Conservation (phyloP, 2,888 invertebrate genomes). For the Neoscelio sp. region DNA sequence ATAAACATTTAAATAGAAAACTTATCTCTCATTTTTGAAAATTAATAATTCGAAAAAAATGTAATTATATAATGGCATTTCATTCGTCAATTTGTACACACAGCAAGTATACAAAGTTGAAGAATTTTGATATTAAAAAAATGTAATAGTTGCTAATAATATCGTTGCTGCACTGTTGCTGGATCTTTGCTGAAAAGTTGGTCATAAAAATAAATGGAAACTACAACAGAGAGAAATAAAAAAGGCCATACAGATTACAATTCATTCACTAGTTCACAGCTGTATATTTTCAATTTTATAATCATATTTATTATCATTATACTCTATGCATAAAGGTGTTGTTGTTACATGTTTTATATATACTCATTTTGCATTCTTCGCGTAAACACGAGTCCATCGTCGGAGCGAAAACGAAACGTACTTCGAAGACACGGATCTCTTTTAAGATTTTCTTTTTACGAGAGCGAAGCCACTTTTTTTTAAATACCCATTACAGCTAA, state of each 20-base stretch:
- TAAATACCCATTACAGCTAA: constrained; percentile 39
- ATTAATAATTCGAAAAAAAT: too few species aligned
- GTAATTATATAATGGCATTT: too few species aligned
- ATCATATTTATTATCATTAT: constrained; percentile 66
- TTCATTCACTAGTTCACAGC: constrained; percentile 45
- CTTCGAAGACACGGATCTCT: constrained; percentile 52
- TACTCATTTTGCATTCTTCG: constrained; percentile 48
- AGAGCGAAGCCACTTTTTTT: constrained; percentile 12
- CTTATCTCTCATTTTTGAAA: too few species aligned
- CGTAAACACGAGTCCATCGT: not conserved
- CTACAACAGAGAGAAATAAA: constrained; percentile 1
- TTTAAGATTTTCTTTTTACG: constrained; percentile 17
- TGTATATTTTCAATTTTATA: constrained; percentile 65
- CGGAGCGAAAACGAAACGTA: constrained; percentile 45
- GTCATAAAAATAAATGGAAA: too few species aligned
- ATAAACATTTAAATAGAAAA: too few species aligned
- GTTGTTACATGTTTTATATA: constrained; percentile 62
- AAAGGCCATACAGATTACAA: not conserved
- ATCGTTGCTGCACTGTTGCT: too few species aligned
- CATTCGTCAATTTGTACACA: too few species aligned
- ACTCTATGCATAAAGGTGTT: constrained; percentile 64
- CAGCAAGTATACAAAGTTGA: too few species aligned
- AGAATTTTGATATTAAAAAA: too few species aligned
- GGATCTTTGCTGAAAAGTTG: too few species aligned
- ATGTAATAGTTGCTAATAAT: too few species aligned